These are phyloP conservation scores for Phacellophora camtschatica DNA, from an alignment of 30 jellyfish, hydroid and myxozoan genomes.

Conservation along the genomic window DNA sequence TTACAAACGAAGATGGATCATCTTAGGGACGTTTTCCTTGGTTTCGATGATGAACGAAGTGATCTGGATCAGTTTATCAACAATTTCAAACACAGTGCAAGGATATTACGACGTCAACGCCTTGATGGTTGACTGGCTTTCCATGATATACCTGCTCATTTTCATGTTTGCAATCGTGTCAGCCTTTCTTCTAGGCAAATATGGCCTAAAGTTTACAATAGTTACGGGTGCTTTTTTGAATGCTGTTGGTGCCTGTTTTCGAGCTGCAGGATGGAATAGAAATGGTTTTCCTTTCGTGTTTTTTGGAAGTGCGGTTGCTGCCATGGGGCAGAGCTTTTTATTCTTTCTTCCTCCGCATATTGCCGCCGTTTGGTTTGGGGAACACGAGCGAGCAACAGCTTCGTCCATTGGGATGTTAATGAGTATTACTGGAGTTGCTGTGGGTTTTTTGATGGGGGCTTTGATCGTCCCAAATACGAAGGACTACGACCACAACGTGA, in stretches of 20 bases:
- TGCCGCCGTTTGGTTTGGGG: slow-evolving; percentile 98
- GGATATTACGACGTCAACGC: slow-evolving; percentile 67
- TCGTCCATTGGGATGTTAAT: slow-evolving; percentile 83
- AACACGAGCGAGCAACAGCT: slow-evolving; percentile 89
- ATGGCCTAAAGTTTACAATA: slow-evolving; percentile 69
- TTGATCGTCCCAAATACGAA: slow-evolving; percentile 50
- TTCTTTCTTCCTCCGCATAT: slow-evolving; percentile 82
- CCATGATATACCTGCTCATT: slow-evolving; percentile 65
- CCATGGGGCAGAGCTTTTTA: slow-evolving; percentile 79
- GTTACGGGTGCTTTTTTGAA: slow-evolving; percentile 72
- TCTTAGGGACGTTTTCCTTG: slow-evolving; percentile 83
- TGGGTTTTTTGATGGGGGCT: slow-evolving; percentile 71
- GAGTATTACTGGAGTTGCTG: slow-evolving; percentile 75
- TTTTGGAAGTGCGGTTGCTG: slow-evolving; percentile 72
- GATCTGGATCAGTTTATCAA: slow-evolving; percentile 83
- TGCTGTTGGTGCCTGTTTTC: slow-evolving; percentile 78
- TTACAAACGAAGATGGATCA: slow-evolving; percentile 79
- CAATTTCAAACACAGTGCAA: slow-evolving; percentile 74
- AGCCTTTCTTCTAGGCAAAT: slow-evolving; percentile 55
- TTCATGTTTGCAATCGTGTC: slow-evolving; percentile 38
- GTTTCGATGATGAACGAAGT: slow-evolving; percentile 81
- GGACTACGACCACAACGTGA: slow-evolving; percentile 48
- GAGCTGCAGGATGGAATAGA: slow-evolving; percentile 66
- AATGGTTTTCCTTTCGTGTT: slow-evolving; percentile 73
- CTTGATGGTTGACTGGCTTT: slow-evolving; percentile 73